Evolutionary conservation across 1,140 invertebrate species (phyloP).

Genomic region (Laupala kohalensis): DNA sequence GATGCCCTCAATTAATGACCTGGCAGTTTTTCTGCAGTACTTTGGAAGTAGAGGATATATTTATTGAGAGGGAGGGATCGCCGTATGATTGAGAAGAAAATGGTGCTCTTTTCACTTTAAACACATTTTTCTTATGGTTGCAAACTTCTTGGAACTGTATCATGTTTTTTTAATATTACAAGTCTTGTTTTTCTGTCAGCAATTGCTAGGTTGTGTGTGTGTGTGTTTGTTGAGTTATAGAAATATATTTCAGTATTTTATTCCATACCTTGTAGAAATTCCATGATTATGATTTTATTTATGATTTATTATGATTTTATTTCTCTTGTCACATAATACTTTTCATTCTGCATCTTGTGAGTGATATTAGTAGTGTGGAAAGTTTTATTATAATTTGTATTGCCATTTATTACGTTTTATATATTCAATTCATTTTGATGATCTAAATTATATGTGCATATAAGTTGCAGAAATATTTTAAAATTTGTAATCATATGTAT

Average conservation of each 20-base stretch:
- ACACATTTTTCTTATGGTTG: neutral
- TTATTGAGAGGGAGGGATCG: neutral
- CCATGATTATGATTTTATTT: neutral
- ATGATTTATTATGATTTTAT: neutral
- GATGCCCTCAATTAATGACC: neutral
- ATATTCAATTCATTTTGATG: no score
- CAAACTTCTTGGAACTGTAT: neutral
- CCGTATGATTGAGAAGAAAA: neutral
- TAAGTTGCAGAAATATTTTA: no score
- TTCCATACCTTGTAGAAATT: neutral
- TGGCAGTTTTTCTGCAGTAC: neutral
- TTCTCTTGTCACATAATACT: neutral
- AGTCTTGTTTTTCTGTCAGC: neutral
- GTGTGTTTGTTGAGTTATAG: neutral
- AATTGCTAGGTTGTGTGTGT: neutral
- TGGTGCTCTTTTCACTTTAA: neutral
- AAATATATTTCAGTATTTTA: neutral
- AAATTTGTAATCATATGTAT: no score
- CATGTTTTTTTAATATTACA: neutral
- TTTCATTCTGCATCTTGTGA: neutral
- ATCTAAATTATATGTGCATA: no score
- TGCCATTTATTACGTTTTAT: neutral
- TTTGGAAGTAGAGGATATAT: neutral
- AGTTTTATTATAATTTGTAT: neutral
- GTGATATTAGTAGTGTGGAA: neutral